Base-by-base conservation (phyloP, 2,113 vertebrate species). In the Ailuropoda melanoleuca region DNA sequence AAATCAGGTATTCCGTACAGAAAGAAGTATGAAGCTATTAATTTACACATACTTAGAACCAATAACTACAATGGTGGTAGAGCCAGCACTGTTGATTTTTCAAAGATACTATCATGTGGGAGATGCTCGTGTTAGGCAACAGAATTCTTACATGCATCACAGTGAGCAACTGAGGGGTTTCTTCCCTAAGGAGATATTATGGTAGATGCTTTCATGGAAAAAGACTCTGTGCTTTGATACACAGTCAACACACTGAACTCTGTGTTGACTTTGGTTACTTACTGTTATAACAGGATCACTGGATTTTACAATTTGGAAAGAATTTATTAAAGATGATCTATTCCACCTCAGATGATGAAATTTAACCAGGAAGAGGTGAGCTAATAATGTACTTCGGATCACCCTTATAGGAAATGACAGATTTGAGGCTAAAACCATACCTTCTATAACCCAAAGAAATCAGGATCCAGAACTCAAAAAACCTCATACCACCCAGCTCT, bases 261-360 rank as follows among this genome's bases (percentile, higher is more conserved):
- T 83, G 46, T 53, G 55, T n/a, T 58, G 64, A 70, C 81, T 95
- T 84, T 96, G 58, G 23, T 77, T 93, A 87, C 60, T 72, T 95
- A 81, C 12, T 91, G 48, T 43, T 58, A 60, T 48, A 74, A 94
- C 19, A 94, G 17, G 55, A 56, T 39, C 34, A 37, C 0, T 88
- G 60, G 92, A 80, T 81, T 95, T 94, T n/a, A 37, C 24, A 93
- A 74, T n/a, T 64, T 88, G 53, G 39, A 92, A 95, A 93, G 26
- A 96, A 70, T 48, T 89, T 82, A 55, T 89, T 82, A 55, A 95
- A 85, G 37, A 60, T 64, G 24, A 53, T 23, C 66, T 60, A 89
- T 85, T 68, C 12, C 2, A 78, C 17, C 5, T 80, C 29, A 70
- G 55, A 89, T 48, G 37, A 92, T 15, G 50, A 95, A 46, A 88